Evolutionary conservation across 2,888 invertebrate species (phyloP).

Genomic region (Meteorus colon): DNA sequence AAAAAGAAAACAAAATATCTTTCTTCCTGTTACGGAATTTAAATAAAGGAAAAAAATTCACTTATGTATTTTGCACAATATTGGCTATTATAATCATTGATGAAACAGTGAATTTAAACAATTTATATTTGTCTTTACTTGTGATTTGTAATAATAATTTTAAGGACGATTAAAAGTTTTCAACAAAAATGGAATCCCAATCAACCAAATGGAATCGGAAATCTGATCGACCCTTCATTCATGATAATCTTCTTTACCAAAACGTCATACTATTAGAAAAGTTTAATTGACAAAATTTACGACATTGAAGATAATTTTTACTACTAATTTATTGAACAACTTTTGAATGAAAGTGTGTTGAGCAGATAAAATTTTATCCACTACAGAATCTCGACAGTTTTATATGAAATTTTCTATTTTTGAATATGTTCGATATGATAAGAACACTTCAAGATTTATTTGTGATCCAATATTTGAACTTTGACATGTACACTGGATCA

Average conservation of each 20-base stretch:
- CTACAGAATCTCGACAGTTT: too few relatives aligned
- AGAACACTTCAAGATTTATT: too few relatives aligned
- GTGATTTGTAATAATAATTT: background rate
- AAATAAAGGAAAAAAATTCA: background rate
- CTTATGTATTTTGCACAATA: too few relatives aligned
- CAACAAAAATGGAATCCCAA: background rate
- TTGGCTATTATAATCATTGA: background rate
- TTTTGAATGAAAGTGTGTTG: slow-evolving; percentile 47
- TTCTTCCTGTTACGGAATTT: background rate
- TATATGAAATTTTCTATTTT: too few relatives aligned
- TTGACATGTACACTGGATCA: too few relatives aligned
- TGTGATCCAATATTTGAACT: too few relatives aligned
- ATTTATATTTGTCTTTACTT: background rate
- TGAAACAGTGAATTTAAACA: background rate
- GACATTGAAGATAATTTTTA: slow-evolving; percentile 1
- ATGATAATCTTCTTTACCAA: background rate
- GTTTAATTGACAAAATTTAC: background rate
- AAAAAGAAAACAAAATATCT: background rate
- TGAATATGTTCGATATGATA: too few relatives aligned
- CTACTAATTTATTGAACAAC: slow-evolving; percentile 29
- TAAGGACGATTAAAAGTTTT: background rate
- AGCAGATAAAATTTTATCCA: background rate
- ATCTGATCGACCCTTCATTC: background rate
- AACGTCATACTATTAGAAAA: background rate
- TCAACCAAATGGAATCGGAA: background rate